Evolutionary conservation across 2,797 vertebrate species (phyloP).

Genomic region (Sebastes ruberrimus): DNA sequence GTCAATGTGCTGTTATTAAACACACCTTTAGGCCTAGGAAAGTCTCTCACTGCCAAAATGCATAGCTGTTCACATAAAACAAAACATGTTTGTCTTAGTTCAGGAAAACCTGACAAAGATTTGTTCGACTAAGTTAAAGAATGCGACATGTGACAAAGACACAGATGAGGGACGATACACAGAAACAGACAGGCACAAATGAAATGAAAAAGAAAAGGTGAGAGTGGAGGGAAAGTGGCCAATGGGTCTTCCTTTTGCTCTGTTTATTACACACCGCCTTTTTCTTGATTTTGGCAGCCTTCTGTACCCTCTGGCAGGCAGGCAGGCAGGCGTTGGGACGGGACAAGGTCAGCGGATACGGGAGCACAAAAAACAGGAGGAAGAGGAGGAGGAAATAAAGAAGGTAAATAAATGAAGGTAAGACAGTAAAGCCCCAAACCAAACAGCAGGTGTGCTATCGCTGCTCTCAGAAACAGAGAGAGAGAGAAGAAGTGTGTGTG

Average conservation of each 20-base stretch:
- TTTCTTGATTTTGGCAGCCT: constrained; percentile 99
- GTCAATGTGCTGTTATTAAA: not conserved
- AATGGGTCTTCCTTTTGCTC: constrained; percentile 57
- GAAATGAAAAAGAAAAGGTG: constrained; percentile 49
- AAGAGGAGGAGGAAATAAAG: constrained; percentile 77
- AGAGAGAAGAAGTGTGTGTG: not conserved
- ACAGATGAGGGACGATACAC: constrained; percentile 35
- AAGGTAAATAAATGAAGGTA: constrained; percentile 76
- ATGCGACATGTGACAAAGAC: constrained; percentile 8
- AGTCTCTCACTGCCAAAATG: constrained; percentile 4
- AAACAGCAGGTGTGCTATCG: constrained; percentile 70
- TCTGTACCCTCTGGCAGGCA: constrained; percentile 97
- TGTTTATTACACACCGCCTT: constrained; percentile 96
- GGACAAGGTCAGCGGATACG: constrained; percentile 76
- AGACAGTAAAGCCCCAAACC: constrained; percentile 74
- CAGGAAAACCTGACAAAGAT: not conserved
- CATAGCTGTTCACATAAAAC: not conserved
- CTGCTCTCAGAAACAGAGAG: constrained; percentile 49
- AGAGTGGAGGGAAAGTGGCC: constrained; percentile 48
- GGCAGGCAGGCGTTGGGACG: constrained; percentile 73
- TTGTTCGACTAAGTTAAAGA: constrained; percentile 21
- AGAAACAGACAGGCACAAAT: constrained; percentile 34
- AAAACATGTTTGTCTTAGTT: not conserved
- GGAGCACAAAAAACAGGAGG: constrained; percentile 78
- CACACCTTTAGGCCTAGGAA: not conserved